phyloP scores from a whole-genome alignment of 2,797 vertebrate species.

The Muraenolepis orangiensis region DNA sequence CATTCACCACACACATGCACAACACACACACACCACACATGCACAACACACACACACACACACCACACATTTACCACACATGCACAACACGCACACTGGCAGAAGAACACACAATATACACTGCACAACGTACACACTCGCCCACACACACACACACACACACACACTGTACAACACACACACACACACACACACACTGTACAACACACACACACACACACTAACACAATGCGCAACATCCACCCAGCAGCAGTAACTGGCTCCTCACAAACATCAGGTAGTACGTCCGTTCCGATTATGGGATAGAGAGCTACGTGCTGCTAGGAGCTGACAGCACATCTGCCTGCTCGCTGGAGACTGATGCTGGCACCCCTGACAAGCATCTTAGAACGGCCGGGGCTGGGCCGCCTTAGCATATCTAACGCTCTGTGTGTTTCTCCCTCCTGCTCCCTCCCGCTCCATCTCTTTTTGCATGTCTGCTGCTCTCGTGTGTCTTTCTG shows the following conservation, averaged over 20 bases:
- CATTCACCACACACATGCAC: too few relatives aligned
- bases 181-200: background rate
- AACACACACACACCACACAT: background rate
- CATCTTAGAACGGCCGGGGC: constrained; percentile 74
- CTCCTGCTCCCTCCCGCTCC: too few relatives aligned
- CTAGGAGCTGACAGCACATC: constrained; percentile 85
- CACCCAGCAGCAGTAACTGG: constrained; percentile 68
- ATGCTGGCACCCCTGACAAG: constrained; percentile 84
- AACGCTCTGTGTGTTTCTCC: constrained; percentile 57
- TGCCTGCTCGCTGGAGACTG: constrained; percentile 81
- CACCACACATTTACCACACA: background rate
- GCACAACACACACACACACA: background rate
- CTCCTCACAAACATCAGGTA: constrained; percentile 78
- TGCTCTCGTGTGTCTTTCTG: background rate
- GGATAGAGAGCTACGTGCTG: constrained; percentile 77
- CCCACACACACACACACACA: background rate
- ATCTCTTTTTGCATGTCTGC: too few relatives aligned
- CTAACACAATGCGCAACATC: background rate
- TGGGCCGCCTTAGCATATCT: constrained; percentile 61
- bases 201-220: constrained; percentile 18
- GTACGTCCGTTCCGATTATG: constrained; percentile 86
- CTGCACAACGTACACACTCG: constrained; percentile 2
- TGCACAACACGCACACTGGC: too few relatives aligned
- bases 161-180: constrained; percentile 31
- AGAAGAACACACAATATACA: too few relatives aligned